Evolutionary conservation across 2,797 vertebrate genomes (phyloP), one percentile per base, ranked within the genome.

Genomic region (Crossoptilon crossoptilon): DNA sequence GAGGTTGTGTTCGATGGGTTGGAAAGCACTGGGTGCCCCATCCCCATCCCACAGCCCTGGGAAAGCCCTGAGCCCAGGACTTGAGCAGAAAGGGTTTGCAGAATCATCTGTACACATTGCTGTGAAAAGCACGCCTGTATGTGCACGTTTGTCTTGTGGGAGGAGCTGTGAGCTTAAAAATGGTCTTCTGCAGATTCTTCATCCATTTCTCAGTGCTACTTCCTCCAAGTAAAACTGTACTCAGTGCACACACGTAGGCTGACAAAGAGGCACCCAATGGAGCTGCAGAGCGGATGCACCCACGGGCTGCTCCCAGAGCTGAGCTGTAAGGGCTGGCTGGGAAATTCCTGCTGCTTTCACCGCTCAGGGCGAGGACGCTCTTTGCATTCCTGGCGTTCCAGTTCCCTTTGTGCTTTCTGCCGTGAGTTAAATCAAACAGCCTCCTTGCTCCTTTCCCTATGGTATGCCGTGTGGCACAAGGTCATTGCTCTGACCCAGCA

Each of bases 391-490:
- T 35, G 26, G n/a, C 11, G 0, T 82, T 84, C 68, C 77, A 51
- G 35, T 11, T 58, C 33, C 22, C 27, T 10, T 59, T 8, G 13
- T 26, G 14, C 29, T 77, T 85, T 26, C 37, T 67, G 49, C 43
- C 10, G 2, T 0, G 29, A 33, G 66, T 27, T 37, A n/a, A 87
- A 68, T 14, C 46, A 51, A 81, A 4, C 0, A 51, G 46, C 35
- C 17, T 35, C 62, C 37, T 23, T 63, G 73, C 60, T 35, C 33
- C 24, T 46, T 69, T 8, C 24, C 53, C 15, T 2, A 17, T 29
- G 16, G 41, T 9, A 18, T 3, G 5, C 16, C 0, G 2, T 16
- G 2, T 0, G 3, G 27, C 27, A 2, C 4, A 7, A 46, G 37
- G 15, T 29, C 41, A 7, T 0, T 22, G 60, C 63, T 39, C 77